Evolutionary conservation across 23 tunicate genomes (phyloP).

Genomic region (Corella eumyota): DNA sequence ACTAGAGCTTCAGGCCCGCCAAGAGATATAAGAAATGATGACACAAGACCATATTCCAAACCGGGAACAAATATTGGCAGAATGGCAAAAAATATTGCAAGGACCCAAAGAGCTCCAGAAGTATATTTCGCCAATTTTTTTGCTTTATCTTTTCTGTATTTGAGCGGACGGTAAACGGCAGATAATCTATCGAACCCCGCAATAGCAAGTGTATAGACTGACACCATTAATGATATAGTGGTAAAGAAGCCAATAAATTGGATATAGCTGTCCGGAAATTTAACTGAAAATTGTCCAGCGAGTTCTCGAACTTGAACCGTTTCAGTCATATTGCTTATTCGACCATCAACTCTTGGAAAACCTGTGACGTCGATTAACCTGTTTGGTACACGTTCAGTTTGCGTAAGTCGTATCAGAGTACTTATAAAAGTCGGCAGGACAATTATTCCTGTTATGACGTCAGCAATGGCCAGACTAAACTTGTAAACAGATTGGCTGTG

Average conservation of each 20-base stretch:
- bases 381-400: slow-evolving; percentile 8
- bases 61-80: slow-evolving; percentile 36
- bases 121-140: slow-evolving; percentile 26
- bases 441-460: slow-evolving; percentile 42
- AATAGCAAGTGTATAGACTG: slow-evolving; percentile 51
- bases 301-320: slow-evolving; percentile 8
- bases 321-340: slow-evolving; percentile 1
- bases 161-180: slow-evolving; percentile 43
- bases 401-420: slow-evolving; percentile 3
- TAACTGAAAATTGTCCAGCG: slow-evolving; percentile 10
- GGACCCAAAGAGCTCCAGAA: slow-evolving; percentile 32
- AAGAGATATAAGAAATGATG: slow-evolving; percentile 23
- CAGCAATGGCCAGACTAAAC: slow-evolving; percentile 50
- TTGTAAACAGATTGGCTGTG: slow-evolving; percentile 74
- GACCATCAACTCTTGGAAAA: slow-evolving; percentile 8
- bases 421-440: slow-evolving; percentile 52
- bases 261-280: slow-evolving; percentile 9
- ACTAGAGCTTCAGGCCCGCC: slow-evolving; percentile 16
- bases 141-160: slow-evolving; percentile 57
- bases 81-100: slow-evolving; percentile 29
- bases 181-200: slow-evolving; percentile 71
- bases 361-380: slow-evolving; percentile 5
- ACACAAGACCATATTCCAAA: slow-evolving; percentile 24
- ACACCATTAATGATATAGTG: slow-evolving; percentile 39
- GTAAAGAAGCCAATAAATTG: slow-evolving; percentile 62